Conservation (phyloP, 2,888 invertebrate species). For the Chrysolina haemoptera region DNA sequence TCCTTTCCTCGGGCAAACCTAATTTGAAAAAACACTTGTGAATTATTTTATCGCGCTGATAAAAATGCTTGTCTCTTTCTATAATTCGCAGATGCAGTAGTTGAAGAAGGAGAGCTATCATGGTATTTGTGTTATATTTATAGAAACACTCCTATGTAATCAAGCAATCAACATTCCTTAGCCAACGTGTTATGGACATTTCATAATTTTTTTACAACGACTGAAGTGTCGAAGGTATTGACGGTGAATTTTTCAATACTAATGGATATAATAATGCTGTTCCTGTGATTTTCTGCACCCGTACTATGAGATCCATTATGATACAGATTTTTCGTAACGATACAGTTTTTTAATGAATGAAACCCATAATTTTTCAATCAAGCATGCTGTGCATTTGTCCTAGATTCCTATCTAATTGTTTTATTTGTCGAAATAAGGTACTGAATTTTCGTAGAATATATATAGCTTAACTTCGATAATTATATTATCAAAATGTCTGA, state of each 20-base stretch:
- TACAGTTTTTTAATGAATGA: too few species aligned
- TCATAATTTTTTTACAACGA: constrained; percentile 11
- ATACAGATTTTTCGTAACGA: too few species aligned
- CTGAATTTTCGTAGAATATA: too few species aligned
- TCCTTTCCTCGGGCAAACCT: constrained; percentile 28
- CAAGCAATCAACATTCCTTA: constrained; percentile 27
- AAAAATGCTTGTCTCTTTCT: constrained; percentile 18
- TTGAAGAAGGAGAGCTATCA: neutral
- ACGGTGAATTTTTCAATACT: neutral
- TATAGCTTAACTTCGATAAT: too few species aligned
- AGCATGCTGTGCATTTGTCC: too few species aligned
- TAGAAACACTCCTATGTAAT: constrained; percentile 30
- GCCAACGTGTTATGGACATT: constrained; percentile 5
- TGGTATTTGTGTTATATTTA: constrained; percentile 20
- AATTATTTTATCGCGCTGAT: constrained; percentile 12
- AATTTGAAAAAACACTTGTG: constrained; percentile 7
- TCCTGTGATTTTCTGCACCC: too few species aligned
- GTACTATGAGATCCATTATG: too few species aligned
- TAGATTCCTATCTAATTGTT: too few species aligned
- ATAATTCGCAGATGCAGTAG: neutral
- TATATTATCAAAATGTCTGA: too few species aligned
- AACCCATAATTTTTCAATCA: too few species aligned
- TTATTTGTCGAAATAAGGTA: too few species aligned
- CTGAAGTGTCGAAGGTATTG: neutral
- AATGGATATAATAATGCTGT: too few species aligned